Conservation (phyloP, 2,888 invertebrate species). For the Leucoma salicis region DNA sequence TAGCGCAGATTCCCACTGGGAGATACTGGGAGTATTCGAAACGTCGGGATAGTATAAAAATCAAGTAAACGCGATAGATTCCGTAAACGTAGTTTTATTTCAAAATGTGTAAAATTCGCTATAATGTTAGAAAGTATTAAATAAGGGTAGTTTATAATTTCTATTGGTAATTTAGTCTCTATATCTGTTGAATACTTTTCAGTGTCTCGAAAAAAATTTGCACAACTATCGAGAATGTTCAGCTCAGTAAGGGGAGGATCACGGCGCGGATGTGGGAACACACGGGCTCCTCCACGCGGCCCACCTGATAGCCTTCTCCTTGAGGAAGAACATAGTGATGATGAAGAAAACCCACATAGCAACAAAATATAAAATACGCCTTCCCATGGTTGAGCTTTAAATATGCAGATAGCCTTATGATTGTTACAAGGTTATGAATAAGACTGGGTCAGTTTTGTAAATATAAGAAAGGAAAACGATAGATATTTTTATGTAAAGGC, state of each 20-base stretch:
- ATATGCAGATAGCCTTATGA: conserved; percentile 40
- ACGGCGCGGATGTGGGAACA: conserved; percentile 57
- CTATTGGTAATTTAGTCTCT: no score
- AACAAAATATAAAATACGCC: conserved; percentile 36
- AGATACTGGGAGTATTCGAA: no score
- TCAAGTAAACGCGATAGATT: no score
- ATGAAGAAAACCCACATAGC: conserved; percentile 77
- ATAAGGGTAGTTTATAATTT: no score
- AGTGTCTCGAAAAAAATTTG: conserved; percentile 91
- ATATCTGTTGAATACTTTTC: no score
- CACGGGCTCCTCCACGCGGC: conserved; percentile 71
- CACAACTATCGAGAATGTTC: conserved; percentile 89
- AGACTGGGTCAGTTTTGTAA: conserved; percentile 68
- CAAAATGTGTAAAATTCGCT: no score
- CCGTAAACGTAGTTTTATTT: no score
- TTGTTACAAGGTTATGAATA: conserved; percentile 65
- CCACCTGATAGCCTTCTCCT: conserved; percentile 82
- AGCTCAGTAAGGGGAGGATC: conserved; percentile 82
- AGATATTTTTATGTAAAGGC: conserved; percentile 37
- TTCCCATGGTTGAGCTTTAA: conserved; percentile 26
- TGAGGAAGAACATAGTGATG: conserved; percentile 84
- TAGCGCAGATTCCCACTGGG: no score
- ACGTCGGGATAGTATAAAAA: no score
- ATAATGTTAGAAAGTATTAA: no score
- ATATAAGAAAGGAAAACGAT: conserved; percentile 49